phyloP scores from a whole-genome alignment of 2,888 invertebrate genomes.

The Tetragonisca angustula region DNA sequence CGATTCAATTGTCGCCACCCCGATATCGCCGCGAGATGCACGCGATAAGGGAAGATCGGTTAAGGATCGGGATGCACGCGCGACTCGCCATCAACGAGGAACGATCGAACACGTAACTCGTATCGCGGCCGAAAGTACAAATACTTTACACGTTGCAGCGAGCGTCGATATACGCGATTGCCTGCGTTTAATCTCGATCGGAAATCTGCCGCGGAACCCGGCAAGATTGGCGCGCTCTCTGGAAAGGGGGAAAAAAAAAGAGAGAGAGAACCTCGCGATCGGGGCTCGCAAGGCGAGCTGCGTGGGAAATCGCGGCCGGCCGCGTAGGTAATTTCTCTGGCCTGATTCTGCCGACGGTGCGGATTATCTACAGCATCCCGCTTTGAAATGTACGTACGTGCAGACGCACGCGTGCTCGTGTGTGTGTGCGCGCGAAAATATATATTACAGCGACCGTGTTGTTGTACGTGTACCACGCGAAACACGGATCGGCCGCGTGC shows the following conservation, averaged over 20 bases:
- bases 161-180: slow-evolving; percentile 59
- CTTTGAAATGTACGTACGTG: slow-evolving; percentile 63
- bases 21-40: background rate
- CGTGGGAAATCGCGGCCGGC: slow-evolving; percentile 72
- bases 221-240: slow-evolving; percentile 56
- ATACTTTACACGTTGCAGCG: slow-evolving; percentile 58
- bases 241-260: slow-evolving; percentile 27
- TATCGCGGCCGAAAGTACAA: slow-evolving; percentile 54
- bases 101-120: slow-evolving; percentile 40
- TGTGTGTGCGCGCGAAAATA: slow-evolving; percentile 9
- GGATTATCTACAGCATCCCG: slow-evolving; percentile 72
- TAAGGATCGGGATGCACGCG: background rate
- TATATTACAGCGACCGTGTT: slow-evolving; percentile 24
- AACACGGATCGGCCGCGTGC: slow-evolving; percentile 38
- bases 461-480: slow-evolving; percentile 26
- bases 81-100: background rate
- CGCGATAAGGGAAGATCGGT: background rate
- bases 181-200: slow-evolving; percentile 65
- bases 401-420: background rate
- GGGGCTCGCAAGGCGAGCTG: slow-evolving; percentile 62
- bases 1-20: background rate
- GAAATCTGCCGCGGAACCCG: slow-evolving; percentile 53
- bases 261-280: slow-evolving; percentile 51
- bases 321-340: slow-evolving; percentile 69
- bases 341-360: slow-evolving; percentile 72